Conservation (phyloP, 2,888 invertebrate genomes). For the Lithodes maja region DNA sequence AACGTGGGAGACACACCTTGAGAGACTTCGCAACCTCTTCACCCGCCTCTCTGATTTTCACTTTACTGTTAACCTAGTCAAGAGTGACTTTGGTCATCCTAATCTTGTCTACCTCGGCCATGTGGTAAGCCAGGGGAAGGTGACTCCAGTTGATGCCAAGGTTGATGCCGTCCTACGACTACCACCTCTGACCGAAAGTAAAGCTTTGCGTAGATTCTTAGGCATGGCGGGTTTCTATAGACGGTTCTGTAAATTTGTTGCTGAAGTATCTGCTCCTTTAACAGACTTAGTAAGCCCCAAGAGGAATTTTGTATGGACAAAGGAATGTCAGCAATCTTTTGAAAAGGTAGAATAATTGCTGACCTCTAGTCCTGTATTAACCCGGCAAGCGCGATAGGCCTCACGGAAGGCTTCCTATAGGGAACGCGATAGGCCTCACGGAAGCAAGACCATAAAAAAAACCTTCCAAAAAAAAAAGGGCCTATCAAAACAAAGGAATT, state of each 20-base stretch:
- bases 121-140: constrained; percentile 14
- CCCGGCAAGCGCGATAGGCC: too few species aligned
- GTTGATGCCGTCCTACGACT: background rate
- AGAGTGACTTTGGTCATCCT: constrained; percentile 27
- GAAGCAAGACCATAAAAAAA: too few species aligned
- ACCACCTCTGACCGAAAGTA: background rate
- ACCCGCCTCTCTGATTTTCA: background rate
- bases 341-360: background rate
- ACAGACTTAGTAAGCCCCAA: background rate
- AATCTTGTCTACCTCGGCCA: constrained; percentile 14
- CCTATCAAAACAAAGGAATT: too few species aligned
- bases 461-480: too few species aligned
- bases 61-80: constrained; percentile 6
- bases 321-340: background rate
- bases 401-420: too few species aligned
- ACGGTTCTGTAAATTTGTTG: background rate
- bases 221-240: constrained; percentile 11
- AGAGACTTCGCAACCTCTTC: background rate
- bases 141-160: background rate
- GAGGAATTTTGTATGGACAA: background rate
- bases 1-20: background rate
- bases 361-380: constrained; percentile 14
- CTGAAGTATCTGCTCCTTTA: constrained; percentile 6
- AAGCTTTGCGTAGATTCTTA: constrained; percentile 5
- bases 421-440: too few species aligned